Base-by-base conservation (phyloP, 2,797 vertebrate species). In the Halcyon chelicuti region DNA sequence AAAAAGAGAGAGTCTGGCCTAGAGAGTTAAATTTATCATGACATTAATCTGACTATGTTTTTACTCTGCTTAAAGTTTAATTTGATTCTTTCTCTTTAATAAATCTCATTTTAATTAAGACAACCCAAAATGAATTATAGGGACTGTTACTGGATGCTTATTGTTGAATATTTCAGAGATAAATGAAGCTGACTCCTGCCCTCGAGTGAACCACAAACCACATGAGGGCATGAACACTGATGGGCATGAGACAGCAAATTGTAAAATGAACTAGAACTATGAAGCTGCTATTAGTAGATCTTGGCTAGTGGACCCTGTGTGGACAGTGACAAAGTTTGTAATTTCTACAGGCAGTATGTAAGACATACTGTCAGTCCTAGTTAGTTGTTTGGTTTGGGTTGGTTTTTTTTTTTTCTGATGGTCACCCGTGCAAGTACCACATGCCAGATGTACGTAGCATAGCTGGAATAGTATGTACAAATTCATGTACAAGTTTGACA, bases 71-170 rank as follows among this genome's bases (percentile, higher is more conserved):
- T 88, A 93, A 94, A 94, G 70, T 96, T 96, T 97, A 95, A 96
- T 97, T 97, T 96, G 87, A 96, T 90, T 92, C 84, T 93, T 93
- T 96, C 72, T 79, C 52, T 96, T 75, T 94, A 95, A 91, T 95
- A 94, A 95, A 93, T 94, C 86, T 94, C 42, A 49, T 94, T 93
- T 94, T 96, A 93, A 96, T 97, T 94, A 96, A 96, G 90, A 86
- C 86, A 93, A 52, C 66, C 74, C 55, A 94, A 72, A 97, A 91
- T 92, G 54, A 90, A 89, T 96, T 96, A 60, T 77, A 51, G 37
- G 55, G 46, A 58, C 60, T 75, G 55, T 84, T 94, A 78, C 66
- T 90, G 77, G 55, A 84, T 92, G 60, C 51, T 87, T 37, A 35
- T 68, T 91, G 61, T 73, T 85, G 88, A 90, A 74, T 62, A 90